Base-by-base conservation (phyloP, 1,140 invertebrate genomes). In the Drosophila asahinai region DNA sequence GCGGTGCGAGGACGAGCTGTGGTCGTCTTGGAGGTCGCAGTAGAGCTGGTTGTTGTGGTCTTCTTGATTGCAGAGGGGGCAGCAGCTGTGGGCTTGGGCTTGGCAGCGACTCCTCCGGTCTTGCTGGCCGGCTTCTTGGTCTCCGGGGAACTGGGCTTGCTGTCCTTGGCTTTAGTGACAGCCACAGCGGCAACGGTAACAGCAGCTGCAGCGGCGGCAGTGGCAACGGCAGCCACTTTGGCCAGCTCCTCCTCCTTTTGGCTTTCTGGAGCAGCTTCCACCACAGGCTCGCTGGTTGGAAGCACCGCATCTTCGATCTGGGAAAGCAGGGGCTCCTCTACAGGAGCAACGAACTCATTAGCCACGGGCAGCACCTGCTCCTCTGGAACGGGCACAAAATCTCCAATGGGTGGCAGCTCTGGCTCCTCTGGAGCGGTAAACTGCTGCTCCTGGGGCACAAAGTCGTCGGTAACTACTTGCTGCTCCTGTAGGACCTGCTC, bases 1-100 rank as follows among this genome's bases (percentile, higher is more conserved):
- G 91, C 81, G 9, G 91, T 84, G n/a, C 91, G 83, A 47, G 91
- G 90, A 19, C 91, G 81, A 57, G 82, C 63, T n/a, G 71, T 30
- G 19, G 33, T 22, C 8, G 51, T 5, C 38, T 78, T 77, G 5
- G 81, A 15, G 55, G 64, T 49, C 14, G 36, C 42, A 36, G 62
- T 47, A 14, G 38, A 52, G 30, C 81, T 52, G 8, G 22, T n/a
- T n/a, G 49, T 62, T n/a, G 49, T 62, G 3, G 68, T 60, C 27
- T 59, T 79, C 64, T 91, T 86, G 6, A 52, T 49, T 3, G 74
- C 36, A 2, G 64, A 3, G 3, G 49, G 14, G 17, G 47, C 22
- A 6, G 75, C 11, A 2, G 64, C 27, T 8, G 59, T 19, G 19
- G 76, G 25, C 52, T 77, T 90, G 9, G 83, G 27, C 64, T 73